These are phyloP conservation scores for Sebastes matsubarae DNA, from an alignment of 2,797 vertebrate genomes.

Conservation along the genomic window DNA sequence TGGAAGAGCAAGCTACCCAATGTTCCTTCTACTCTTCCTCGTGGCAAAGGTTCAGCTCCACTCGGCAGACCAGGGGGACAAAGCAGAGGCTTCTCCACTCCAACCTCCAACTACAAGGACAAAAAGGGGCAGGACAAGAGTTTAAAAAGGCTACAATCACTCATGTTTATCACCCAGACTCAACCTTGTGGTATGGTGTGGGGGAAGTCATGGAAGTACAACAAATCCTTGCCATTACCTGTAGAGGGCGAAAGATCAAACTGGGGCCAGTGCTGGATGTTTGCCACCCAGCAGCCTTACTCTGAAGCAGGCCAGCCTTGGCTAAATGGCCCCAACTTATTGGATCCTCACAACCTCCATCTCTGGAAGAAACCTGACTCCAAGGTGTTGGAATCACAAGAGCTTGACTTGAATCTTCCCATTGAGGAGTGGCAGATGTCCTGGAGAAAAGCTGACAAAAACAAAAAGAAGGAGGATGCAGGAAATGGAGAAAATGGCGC, in stretches of 20 bases:
- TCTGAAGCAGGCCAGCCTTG: constrained; percentile 54
- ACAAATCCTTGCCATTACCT: constrained; percentile 47
- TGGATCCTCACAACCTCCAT: constrained; percentile 12
- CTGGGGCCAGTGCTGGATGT: constrained; percentile 75
- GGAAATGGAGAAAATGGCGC: not conserved
- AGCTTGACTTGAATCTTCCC: constrained; percentile 23
- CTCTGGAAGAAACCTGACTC: constrained; percentile 50
- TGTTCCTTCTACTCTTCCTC: not conserved
- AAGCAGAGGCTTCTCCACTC: constrained; percentile 3
- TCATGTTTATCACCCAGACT: constrained; percentile 47
- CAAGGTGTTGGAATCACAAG: constrained; percentile 26
- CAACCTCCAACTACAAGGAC: constrained; percentile 1
- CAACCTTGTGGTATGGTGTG: constrained; percentile 65
- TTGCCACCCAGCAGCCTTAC: constrained; percentile 61
- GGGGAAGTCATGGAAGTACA: constrained; percentile 74
- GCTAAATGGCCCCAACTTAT: constrained; percentile 42
- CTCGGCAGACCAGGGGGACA: not conserved
- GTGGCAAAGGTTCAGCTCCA: not conserved
- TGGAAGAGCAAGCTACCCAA: constrained; percentile 36
- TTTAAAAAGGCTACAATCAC: constrained; percentile 34
- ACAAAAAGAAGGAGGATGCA: not conserved
- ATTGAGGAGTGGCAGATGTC: constrained; percentile 62
- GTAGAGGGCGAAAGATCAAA: constrained; percentile 28
- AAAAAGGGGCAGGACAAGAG: constrained; percentile 28
- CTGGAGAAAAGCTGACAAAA: constrained; percentile 58